phyloP scores from a whole-genome alignment of 2,888 invertebrate genomes.

The Apantesis nais region DNA sequence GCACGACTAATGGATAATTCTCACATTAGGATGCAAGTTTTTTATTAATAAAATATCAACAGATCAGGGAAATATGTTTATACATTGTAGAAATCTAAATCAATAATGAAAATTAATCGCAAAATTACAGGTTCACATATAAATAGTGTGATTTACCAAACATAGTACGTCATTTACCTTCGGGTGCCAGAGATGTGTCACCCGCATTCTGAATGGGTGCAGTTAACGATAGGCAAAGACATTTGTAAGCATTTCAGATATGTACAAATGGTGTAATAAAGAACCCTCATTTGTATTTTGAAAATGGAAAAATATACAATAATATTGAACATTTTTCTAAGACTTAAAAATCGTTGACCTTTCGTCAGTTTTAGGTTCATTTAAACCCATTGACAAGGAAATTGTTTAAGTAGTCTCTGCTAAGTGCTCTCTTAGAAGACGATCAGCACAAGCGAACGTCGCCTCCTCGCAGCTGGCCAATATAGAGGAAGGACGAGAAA shows the following conservation, averaged over 20 bases:
- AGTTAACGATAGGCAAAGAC: neutral
- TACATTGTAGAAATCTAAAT: too few species aligned
- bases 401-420: too few species aligned
- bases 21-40: too few species aligned
- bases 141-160: neutral
- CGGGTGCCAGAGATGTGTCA: neutral
- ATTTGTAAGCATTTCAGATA: neutral
- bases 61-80: too few species aligned
- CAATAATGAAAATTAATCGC: too few species aligned
- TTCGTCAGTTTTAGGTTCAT: neutral
- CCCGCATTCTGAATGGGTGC: neutral
- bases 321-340: neutral
- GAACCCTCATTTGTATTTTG: neutral
- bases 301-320: neutral
- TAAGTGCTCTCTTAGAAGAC: too few species aligned
- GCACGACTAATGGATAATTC: too few species aligned
- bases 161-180: neutral
- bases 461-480: too few species aligned
- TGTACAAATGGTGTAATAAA: neutral
- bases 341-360: neutral
- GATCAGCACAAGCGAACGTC: too few species aligned
- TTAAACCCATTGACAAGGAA: too few species aligned
- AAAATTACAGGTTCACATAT: neutral
- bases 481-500: too few species aligned
- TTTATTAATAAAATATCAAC: too few species aligned